A percentile compares a stretch with the other conserved stretches of the same genome.
Evolutionary conservation across 2,113 vertebrate species (phyloP).

Genomic region (Lichenostomus cassidix): DNA sequence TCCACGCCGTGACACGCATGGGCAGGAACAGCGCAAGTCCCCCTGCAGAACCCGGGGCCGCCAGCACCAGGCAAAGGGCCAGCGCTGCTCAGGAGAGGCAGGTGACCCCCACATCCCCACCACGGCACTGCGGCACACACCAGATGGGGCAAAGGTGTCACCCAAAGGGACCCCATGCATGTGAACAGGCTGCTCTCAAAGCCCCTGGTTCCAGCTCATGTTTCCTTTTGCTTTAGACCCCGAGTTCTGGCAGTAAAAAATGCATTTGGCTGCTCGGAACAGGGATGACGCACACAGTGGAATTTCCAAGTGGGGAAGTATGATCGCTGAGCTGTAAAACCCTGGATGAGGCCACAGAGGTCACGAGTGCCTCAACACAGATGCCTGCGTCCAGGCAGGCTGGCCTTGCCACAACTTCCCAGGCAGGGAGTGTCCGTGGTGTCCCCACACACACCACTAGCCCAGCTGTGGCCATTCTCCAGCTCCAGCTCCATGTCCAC

Average conservation of each 20-base stretch:
- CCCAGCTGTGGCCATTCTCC: background rate
- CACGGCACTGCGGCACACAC: background rate
- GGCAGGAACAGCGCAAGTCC: accelerated
- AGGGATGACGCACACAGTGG: background rate
- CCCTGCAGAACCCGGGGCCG: accelerated
- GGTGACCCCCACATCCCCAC: background rate
- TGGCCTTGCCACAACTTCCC: background rate
- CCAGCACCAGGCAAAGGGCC: background rate
- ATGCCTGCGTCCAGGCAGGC: background rate
- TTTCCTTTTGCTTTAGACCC: background rate
- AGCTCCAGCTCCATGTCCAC: background rate
- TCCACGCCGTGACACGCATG: accelerated
- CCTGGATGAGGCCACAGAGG: background rate
- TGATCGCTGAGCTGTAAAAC: background rate
- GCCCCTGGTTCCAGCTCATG: background rate
- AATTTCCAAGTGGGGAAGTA: background rate
- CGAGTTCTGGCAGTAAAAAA: background rate
- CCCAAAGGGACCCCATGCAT: background rate
- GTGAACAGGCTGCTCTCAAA: background rate
- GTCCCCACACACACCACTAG: accelerated
- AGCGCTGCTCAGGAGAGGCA: background rate
- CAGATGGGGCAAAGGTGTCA: background rate
- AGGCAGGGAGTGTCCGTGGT: background rate
- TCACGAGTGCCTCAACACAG: background rate
- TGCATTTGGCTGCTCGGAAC: background rate